Conservation (phyloP, 2,888 invertebrate genomes). For the Esperia sulphurella region DNA sequence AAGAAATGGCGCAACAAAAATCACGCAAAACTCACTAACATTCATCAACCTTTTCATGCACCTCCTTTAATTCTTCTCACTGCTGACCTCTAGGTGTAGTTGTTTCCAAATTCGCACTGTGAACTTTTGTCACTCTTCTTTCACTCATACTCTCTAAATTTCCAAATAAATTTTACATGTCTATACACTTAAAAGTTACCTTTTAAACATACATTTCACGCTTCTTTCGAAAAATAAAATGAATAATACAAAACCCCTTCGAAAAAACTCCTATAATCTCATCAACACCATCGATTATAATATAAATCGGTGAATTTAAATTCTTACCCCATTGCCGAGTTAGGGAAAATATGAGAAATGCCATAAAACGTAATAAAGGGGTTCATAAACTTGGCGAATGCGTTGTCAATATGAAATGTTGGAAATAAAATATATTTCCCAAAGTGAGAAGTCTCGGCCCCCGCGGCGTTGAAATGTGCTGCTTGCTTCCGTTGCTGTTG, state of each 20-base stretch:
- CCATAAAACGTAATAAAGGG: conserved; percentile 44
- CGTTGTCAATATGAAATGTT: conserved; percentile 51
- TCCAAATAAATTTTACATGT: no score
- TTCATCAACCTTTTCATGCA: no score
- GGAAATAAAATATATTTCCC: conserved; percentile 40
- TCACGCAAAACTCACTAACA: no score
- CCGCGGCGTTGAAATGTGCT: conserved; percentile 36
- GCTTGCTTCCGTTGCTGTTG: conserved; percentile 18
- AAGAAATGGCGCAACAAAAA: no score
- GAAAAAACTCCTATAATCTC: neutral
- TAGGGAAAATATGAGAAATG: conserved; percentile 47
- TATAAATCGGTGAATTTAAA: conserved; percentile 69
- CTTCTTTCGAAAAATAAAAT: neutral
- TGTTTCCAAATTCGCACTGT: no score
- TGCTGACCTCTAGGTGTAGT: no score
- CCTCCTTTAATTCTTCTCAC: no score
- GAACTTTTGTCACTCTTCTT: no score
- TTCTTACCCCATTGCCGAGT: conserved; percentile 37
- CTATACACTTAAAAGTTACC: no score
- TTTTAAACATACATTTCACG: no score
- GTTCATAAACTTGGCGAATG: conserved; percentile 35
- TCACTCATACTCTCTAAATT: no score
- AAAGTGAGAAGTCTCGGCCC: conserved; percentile 31
- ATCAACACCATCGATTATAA: conserved; percentile 56
- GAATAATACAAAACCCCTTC: neutral